Evolutionary conservation across 2,113 vertebrate genomes (phyloP).

Genomic region (Ameiurus melas): DNA sequence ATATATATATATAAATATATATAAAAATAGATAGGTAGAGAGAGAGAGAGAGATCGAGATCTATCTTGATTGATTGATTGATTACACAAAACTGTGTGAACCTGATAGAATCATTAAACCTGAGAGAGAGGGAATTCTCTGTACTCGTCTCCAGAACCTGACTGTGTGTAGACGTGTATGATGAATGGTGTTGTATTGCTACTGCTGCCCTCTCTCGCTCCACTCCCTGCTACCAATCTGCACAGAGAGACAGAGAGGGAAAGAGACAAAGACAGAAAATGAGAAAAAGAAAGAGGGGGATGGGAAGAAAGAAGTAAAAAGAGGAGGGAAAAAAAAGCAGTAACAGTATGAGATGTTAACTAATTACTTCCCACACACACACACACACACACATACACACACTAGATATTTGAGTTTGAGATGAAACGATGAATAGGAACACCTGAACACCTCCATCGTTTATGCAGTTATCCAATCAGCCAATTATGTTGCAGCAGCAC

Average conservation of each 20-base stretch:
- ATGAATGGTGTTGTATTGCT: conserved; percentile 92
- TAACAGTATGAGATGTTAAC: conserved; percentile 84
- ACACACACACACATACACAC: conserved; percentile 30
- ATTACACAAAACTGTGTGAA: no score
- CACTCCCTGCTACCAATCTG: conserved; percentile 85
- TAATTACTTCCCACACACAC: conserved; percentile 76
- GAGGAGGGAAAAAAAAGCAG: conserved; percentile 54
- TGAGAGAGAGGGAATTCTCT: conserved; percentile 73
- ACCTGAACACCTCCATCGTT: no score
- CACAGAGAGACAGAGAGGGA: conserved; percentile 65
- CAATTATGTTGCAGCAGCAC: no score
- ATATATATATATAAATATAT: no score
- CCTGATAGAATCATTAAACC: no score
- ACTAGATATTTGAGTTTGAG: background rate
- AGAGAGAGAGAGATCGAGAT: no score
- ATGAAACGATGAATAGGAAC: no score
- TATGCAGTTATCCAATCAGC: no score
- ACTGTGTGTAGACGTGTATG: conserved; percentile 89
- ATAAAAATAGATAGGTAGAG: no score
- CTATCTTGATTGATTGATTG: no score
- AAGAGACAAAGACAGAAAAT: background rate
- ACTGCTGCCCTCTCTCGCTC: conserved; percentile 87
- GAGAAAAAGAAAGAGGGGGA: background rate
- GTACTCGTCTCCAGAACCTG: conserved; percentile 85
- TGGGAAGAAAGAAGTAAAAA: conserved; percentile 23